phyloP scores from a whole-genome alignment of 2,888 invertebrate species.

The Limnephilus marmoratus region DNA sequence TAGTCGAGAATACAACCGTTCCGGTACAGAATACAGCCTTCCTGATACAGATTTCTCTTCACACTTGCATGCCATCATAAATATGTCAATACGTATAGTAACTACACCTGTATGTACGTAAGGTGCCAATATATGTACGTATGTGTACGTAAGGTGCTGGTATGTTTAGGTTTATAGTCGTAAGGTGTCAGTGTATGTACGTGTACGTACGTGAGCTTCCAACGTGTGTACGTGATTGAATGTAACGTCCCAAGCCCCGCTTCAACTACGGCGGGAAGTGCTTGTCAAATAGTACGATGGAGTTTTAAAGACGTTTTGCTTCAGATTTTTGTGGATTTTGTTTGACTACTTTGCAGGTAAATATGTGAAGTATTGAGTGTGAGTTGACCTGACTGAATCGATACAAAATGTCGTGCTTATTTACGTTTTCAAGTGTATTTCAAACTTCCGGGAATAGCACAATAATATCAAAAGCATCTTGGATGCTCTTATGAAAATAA shows the following conservation, averaged over 20 bases:
- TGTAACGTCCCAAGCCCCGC: conserved; percentile 11
- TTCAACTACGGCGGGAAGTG: conserved; percentile 24
- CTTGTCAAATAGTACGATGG: conserved; percentile 37
- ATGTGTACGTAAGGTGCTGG: neutral
- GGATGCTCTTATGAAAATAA: no score
- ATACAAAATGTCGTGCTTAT: neutral
- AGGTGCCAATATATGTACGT: neutral
- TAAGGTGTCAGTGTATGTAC: neutral
- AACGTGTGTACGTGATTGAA: neutral
- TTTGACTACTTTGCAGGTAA: neutral
- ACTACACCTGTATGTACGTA: no score
- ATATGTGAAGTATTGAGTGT: neutral
- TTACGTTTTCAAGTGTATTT: neutral
- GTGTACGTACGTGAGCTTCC: neutral
- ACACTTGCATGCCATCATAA: conserved; percentile 20
- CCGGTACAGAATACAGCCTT: conserved; percentile 15
- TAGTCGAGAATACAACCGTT: conserved; percentile 15
- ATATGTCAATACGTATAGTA: conserved; percentile 24
- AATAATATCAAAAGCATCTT: no score
- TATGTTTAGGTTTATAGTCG: neutral
- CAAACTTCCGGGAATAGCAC: neutral
- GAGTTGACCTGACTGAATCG: neutral
- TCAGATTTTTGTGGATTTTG: neutral
- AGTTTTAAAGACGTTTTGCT: conserved; percentile 30
- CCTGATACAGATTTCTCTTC: conserved; percentile 13